Conservation (phyloP, 1,140 invertebrate genomes). For the Mycetomoellerius zeteki region DNA sequence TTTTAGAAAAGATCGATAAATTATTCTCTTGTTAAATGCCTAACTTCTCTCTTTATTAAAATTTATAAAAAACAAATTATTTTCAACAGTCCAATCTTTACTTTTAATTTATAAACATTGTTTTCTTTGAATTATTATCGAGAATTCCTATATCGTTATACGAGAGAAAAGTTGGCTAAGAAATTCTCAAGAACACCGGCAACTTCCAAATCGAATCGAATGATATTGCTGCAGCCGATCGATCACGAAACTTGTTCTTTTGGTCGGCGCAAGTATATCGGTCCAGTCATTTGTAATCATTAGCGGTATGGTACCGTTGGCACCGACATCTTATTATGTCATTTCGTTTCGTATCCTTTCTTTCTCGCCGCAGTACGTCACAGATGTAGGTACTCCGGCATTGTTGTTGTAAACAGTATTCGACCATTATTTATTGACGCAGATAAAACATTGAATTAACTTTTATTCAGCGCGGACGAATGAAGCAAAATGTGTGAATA, state of each 20-base stretch:
- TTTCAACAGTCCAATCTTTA: neutral
- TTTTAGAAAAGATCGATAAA: neutral
- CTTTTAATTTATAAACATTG: neutral
- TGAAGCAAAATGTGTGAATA: slow-evolving; percentile 8
- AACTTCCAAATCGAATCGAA: slow-evolving; percentile 73
- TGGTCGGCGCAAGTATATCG: slow-evolving; percentile 65
- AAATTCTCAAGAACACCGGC: slow-evolving; percentile 31
- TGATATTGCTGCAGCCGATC: slow-evolving; percentile 71
- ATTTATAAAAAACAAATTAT: neutral
- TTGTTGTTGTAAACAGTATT: slow-evolving; percentile 33
- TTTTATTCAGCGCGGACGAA: slow-evolving; percentile 11
- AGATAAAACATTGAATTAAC: slow-evolving; percentile 53
- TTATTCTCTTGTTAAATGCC: neutral
- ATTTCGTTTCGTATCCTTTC: slow-evolving; percentile 73
- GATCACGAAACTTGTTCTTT: slow-evolving; percentile 72
- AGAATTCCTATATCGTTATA: neutral
- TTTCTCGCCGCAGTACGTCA: slow-evolving; percentile 41
- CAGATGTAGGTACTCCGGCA: slow-evolving; percentile 3
- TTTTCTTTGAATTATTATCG: neutral
- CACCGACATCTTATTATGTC: slow-evolving; percentile 80
- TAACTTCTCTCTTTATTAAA: neutral
- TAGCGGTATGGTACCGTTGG: slow-evolving; percentile 79
- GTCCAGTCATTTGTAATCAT: slow-evolving; percentile 82
- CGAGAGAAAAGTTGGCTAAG: slow-evolving; percentile 50
- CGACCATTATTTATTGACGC: slow-evolving; percentile 38